phyloP scores from a whole-genome alignment of 2,888 invertebrate genomes.

The Dysmachus trigonus region DNA sequence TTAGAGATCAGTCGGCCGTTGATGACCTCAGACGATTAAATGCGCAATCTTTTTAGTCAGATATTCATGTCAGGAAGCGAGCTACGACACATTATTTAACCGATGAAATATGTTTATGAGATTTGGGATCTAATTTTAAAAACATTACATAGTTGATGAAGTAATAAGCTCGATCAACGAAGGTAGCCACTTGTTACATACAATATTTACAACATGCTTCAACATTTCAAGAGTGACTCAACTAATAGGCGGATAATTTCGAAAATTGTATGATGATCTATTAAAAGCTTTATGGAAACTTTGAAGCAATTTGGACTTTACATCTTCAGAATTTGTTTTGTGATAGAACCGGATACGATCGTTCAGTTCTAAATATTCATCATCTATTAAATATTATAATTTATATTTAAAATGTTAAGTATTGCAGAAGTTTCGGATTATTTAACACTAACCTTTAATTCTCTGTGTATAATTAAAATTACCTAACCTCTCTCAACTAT shows the following conservation, averaged over 20 bases:
- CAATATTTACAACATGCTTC: neutral
- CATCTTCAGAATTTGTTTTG: neutral
- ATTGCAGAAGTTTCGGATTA: neutral
- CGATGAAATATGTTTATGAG: neutral
- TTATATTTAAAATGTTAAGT: too few species aligned
- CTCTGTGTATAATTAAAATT: neutral
- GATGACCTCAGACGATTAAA: neutral
- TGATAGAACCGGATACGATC: neutral
- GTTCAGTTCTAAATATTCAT: neutral
- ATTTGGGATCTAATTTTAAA: neutral
- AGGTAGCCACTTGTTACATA: neutral
- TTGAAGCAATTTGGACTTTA: neutral
- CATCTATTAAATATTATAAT: neutral
- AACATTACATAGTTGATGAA: neutral
- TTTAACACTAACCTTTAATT: neutral
- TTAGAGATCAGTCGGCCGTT: neutral
- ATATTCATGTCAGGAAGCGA: neutral
- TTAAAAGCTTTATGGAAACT: neutral
- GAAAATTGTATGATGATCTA: neutral
- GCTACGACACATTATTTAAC: neutral
- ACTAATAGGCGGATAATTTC: neutral
- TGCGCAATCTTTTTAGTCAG: neutral
- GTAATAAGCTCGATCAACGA: neutral
- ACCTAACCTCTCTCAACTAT: neutral
- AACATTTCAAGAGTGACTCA: neutral